Evolutionary conservation across 2,113 vertebrate genomes (phyloP), one percentile per base, ranked within the genome.

Genomic region (Pygoscelis adeliae): DNA sequence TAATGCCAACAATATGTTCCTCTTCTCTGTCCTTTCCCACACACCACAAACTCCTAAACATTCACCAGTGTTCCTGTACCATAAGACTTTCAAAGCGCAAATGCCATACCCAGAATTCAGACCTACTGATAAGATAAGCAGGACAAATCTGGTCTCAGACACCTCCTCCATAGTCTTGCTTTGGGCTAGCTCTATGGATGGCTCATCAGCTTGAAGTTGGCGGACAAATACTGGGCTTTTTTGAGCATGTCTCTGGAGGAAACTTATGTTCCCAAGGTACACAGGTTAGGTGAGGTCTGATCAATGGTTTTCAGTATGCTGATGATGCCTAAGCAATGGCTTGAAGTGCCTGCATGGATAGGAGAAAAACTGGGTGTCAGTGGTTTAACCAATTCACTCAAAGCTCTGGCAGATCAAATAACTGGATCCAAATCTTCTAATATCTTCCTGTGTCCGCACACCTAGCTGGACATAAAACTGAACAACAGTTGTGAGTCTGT

Each of bases 171-270:
- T 1, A 29, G 4, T 16, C 23, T 26, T 74, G 34, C 11, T 88
- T 79, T 46, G 47, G 23, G 16, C 29, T 65, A 38, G 26, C 16
- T 92, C 61, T 47, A 3, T 16, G 44, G 66, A 65, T 27, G 50
- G 40, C 3, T 58, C 27, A 67, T 18, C 47, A 79, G 15, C 58
- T 86, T 86, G 46, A 52, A 76, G 10, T 1, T 80, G 40, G 12
- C 0, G 3, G 15, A 65, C 2, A 85, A 74, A 79, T 55, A 47
- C 5, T 21, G 18, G 2, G 0, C 0, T 13, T 77, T 81, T 72
- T 53, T 32, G 34, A 59, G 10, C 14, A 11, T 27, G 1, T 63
- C 3, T 76, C 30, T 36, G 3, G 8, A 70, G 17, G 18, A 78
- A 84, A 50, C 14, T 22, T 49, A 8, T 9, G 4, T 69, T 82